Base-by-base conservation (phyloP, 1,140 invertebrate species). In the Onthophagus taurus region DNA sequence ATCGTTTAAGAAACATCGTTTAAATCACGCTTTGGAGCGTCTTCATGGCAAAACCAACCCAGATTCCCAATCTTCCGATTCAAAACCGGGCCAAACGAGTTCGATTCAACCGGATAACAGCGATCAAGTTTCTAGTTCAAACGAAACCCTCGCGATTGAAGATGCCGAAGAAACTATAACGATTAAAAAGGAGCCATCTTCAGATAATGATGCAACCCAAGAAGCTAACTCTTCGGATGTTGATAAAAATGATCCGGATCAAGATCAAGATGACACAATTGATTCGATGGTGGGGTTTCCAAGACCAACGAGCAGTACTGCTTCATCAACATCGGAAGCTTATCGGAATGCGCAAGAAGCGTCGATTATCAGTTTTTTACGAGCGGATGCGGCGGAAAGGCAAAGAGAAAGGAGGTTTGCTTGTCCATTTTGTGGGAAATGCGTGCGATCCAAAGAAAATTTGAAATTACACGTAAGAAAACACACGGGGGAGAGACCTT, bases 391-490 rank as follows among this genome's bases (percentile, higher is more conserved):
- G 4, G 74, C 72, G n/a, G 77, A 81, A 46, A 59, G 77, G 20
- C 77, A 81, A 55, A 66, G 79, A 17, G 78, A 80, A 54, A 68
- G 77, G 36, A 51, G 69, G 38, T 89, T 89, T 58, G 83, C 85
- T 3, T 90, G 87, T 60, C 85, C 85, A 1, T 89, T 89, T 55
- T 91, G 88, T 60, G 85, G 85, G 33, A 91, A 90, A 61, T 88
- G 84, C 56, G 88, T 92, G 3, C 72, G 85, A 16, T 87, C 85
- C 5, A 88, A 89, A 60, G 85, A 89, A 65, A 90, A 90, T 59
- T 69, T 92, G 12, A 89, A 90, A 62, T 66, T 89, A 34, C 89
- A 91, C 63, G 86, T 90, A 2, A 71, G 88, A 17, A 91, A 89
- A 55, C 89, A 91, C 59, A 91, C 87, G 0, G 87, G 87, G 1